Base-by-base conservation (phyloP, 2,888 invertebrate species). In the Scaptomyza reducta region DNA sequence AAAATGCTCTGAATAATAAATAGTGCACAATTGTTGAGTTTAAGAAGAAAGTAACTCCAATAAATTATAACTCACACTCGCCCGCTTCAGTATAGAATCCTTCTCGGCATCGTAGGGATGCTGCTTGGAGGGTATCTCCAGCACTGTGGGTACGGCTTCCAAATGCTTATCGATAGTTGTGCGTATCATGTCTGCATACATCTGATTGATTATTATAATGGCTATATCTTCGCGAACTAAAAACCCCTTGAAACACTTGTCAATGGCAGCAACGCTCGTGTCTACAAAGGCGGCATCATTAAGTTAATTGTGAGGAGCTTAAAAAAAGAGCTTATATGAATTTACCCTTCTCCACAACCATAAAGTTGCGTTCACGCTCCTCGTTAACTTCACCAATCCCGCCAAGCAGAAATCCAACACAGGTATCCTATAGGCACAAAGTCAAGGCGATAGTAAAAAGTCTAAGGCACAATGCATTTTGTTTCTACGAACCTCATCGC, bases 91-190 rank as follows among this genome's bases (percentile, higher is more conserved):
- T 10, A 83, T 80, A 1, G 82, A 83, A 22, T 83, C 82, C 54
- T 74, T 83, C 46, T 47, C 64, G 31, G 65, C 56, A 18, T 83
- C 86, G 38, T 83, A 83, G 0, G 64, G 38, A 1, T 80, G 74
- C 68, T 80, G 78, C 25, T 83, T 83, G 1, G 82, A 80, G 7
- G 82, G 82, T 49, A 83, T 86, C 59, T 83, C 82, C 47, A 83
- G 65, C 25, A 83, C 86, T 27, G 80, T 72, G 40, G 82, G 82
- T 33, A 78, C 50, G 2, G 83, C 68, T 67, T 54, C 7, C n/a
- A 57, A 6, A 22, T 83, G 82, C 4, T 59, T 60, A 40, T 83
- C 84, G 13, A 83, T 59, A 7, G 70, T 77, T 3, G 63, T 0
- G 0, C 82, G 86, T 53, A 83, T 83, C 66, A 65, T 58, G 7